Evolutionary conservation across 2,113 vertebrate genomes (phyloP), one percentile per base, ranked within the genome.

Genomic region (Podarcis cretensis): DNA sequence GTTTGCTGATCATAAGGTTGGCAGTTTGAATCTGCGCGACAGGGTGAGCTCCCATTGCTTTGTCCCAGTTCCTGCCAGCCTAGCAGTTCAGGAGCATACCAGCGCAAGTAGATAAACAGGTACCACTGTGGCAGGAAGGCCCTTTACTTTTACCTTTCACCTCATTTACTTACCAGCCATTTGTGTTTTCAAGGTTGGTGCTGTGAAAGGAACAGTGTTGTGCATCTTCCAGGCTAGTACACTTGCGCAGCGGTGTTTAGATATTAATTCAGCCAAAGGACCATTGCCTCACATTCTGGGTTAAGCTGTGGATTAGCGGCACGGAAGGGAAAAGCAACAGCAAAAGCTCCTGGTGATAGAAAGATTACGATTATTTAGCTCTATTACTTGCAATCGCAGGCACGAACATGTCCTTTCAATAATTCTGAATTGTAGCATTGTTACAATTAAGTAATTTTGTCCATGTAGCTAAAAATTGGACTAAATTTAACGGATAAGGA

Each of bases 261-360:
- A 92, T 96, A 95, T 94, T 95, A 95, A 94, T 96, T 96, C 95
- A 96, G 94, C 96, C 95, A 97, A 95, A 96, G 95, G 94, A 95
- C 92, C 81, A 87, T 96, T 97, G 96, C 93, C 86, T 79, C 91
- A 94, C 95, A 91, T 96, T 96, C 94, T 94, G 76, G 95, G 95
- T 97, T 95, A 97, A 96, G 93, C 94, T 96, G 93, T 95, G 95
- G 96, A 97, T 97, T 97, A 97, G 82, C 35, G 88, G 96, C 95
- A 93, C 93, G 92, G 23, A 57, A 37, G 20, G 32, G 85, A 95
- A 93, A 92, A 30, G 84, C 85, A 84, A 0, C 75, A 93, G 93
- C 93, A 96, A 96, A 97, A 96, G 89, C 94, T 83, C 43, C 43
- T 48, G 92, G 94, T 48, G 43, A 48, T 48, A 48, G 43, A 48